Base-by-base conservation (phyloP, 2,888 invertebrate species). In the Mimas tiliae region DNA sequence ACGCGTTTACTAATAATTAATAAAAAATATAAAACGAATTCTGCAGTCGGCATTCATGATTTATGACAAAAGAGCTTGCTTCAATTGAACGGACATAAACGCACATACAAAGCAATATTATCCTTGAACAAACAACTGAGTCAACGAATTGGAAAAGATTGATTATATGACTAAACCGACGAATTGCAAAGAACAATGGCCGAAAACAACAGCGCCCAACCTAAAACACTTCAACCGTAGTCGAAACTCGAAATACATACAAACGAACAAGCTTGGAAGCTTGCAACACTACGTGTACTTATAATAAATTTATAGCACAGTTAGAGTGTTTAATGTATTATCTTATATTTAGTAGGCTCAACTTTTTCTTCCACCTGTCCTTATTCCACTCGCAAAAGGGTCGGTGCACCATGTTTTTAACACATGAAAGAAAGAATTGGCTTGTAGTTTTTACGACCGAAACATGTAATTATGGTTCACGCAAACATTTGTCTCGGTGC, bases 161-260 rank as follows among this genome's bases (percentile, higher is more conserved):
- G 58, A 19, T 58, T 42, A 58, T 42, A 19, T 6, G 16, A 58
- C 12, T 42, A 58, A 19, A 19, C 42, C 42, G 58, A 38, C 38
- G 38, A 58, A 19, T 58, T 42, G 19, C 63, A 62, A 70, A 50
- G 62, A 74, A 77, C 74, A 77, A 75, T 74, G 62, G 58, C 42
- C 63, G 50, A 33, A 68, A 68, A 66, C 58, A 67, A 67, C 38
- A 53, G 42, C 65, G 64, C 34, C 69, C 71, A 67, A 65, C 69
- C 63, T 62, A 66, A 74, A 77, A 75, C 72, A 75, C 74, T 70
- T 65, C 69, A 76, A 72, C 45, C 34, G 12, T 33, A 9, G 45
- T 34, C 66, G 62, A 53, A 62, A 67, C 21, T 34, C 66, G 55
- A 55, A 62, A 67, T 33, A 51, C 67, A 66, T 34, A 69, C 21